Evolutionary conservation across 2,113 vertebrate species (phyloP).

Genomic region (Ammospiza caudacuta): DNA sequence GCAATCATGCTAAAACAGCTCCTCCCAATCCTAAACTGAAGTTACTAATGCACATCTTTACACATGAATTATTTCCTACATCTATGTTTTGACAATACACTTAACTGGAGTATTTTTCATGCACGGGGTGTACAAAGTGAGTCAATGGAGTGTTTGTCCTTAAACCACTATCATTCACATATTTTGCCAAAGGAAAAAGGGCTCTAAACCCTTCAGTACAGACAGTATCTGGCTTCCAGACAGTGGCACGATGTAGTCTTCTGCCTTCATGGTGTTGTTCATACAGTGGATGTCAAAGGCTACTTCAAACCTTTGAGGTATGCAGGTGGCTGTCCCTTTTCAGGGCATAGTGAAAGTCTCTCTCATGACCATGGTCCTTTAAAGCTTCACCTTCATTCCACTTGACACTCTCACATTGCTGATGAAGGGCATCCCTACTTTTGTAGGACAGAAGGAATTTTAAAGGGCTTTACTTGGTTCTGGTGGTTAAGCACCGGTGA

Average conservation of each 20-base stretch:
- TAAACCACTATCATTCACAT: background rate
- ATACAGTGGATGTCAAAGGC: background rate
- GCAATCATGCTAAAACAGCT: conserved; percentile 21
- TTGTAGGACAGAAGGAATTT: background rate
- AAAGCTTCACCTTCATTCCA: conserved; percentile 12
- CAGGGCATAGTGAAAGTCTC: background rate
- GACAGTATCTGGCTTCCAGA: conserved; percentile 2
- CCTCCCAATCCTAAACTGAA: conserved; percentile 22
- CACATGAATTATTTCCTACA: conserved; percentile 32
- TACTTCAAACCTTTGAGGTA: background rate
- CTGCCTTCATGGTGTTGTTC: background rate
- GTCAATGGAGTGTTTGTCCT: conserved; percentile 29
- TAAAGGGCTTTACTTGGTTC: background rate
- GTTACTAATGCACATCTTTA: conserved; percentile 38
- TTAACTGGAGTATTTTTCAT: conserved; percentile 56
- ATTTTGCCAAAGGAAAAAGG: background rate
- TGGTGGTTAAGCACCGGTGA: background rate
- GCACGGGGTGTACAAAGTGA: conserved; percentile 54
- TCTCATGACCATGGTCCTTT: background rate
- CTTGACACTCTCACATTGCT: background rate
- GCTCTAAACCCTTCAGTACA: background rate
- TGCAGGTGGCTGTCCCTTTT: background rate
- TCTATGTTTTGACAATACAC: conserved; percentile 49
- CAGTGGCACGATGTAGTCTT: background rate
- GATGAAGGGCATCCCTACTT: background rate